A percentile compares a stretch with the other conserved stretches of the same genome.
These are phyloP conservation scores for Xylocampa areola DNA, from an alignment of 2,888 invertebrate genomes.

Conservation along the genomic window DNA sequence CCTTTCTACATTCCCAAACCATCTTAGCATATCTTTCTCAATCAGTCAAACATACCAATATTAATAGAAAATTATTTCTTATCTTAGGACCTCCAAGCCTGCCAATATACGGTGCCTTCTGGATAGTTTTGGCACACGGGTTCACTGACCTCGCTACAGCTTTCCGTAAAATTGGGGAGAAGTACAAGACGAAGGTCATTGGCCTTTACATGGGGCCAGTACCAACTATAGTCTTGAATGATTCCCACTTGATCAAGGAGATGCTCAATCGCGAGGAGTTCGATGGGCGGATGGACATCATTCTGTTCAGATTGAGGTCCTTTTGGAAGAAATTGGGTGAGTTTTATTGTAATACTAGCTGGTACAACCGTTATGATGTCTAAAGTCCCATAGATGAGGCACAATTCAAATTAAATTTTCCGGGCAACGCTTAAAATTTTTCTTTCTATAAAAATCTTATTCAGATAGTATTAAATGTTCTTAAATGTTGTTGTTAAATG, in stretches of 20 bases:
- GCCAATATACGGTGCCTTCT: slow-evolving; percentile 91
- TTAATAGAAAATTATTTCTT: slow-evolving; percentile 4
- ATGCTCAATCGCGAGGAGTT: slow-evolving; percentile 90
- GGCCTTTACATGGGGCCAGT: slow-evolving; percentile 89
- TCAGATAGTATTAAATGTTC: no score
- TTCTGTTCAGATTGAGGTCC: slow-evolving; percentile 85
- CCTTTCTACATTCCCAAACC: no score
- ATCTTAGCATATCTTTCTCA: no score
- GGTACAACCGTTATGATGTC: no score
- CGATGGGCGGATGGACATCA: slow-evolving; percentile 90
- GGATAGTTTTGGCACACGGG: slow-evolving; percentile 87
- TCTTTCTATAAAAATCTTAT: no score
- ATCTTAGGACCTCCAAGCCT: slow-evolving; percentile 90
- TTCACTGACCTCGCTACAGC: slow-evolving; percentile 87
- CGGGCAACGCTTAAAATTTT: no score
- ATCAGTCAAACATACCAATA: no score
- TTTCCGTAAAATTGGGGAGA: slow-evolving; percentile 83
- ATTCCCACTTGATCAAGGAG: slow-evolving; percentile 88
- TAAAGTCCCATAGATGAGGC: no score
- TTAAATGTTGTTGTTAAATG: no score
- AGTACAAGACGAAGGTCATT: slow-evolving; percentile 90
- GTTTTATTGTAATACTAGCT: no score
- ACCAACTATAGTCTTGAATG: slow-evolving; percentile 87
- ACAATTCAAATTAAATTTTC: no score
- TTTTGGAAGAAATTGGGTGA: slow-evolving; percentile 88